Evolutionary conservation across 2,888 invertebrate species (phyloP), one percentile per base, ranked within the genome.

Genomic region (Cephalotes varians): DNA sequence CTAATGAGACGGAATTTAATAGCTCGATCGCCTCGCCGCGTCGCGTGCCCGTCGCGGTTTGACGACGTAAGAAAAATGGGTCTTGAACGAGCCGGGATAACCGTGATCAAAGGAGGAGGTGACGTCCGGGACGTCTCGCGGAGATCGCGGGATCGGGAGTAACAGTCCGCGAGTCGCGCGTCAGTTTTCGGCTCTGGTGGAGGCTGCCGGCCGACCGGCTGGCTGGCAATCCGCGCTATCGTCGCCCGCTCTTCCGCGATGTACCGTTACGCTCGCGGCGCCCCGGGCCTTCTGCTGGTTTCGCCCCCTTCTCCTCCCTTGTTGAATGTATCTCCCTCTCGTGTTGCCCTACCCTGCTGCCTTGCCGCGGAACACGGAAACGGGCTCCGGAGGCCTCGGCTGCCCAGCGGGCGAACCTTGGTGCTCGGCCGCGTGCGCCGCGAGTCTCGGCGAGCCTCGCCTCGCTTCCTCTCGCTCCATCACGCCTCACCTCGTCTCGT

Each of bases 1-100:
- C 91, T 90, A 91, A 93, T 93, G 93, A 93, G 92, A 80, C 81
- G 88, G 90, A 91, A 92, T 93, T 93, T 92, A 92, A 93, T 91
- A 88, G 90, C 79, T 51, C 69, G 44, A 60, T 73, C 81, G 77
- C 44, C 31, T 44, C 31, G 74, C 10, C 40, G 31, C 31, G 77
- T 69, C 74, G 77, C 72, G 74, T 64, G 73, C 69, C n/a, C 76
- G 34, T 12, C 51, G 64, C 12, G 28, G 40, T 12, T 40, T 40
- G 12, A 40, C 21, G 15, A 12, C 34, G 47, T 12, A 12, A 31
- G 47, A 25, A 37, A 7, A 67, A 18, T 37, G 37, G 37, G 15
- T 15, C 3, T 47, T 18, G 18, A 18, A 34, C 37, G 28, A 56
- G 4, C 10, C 18, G 21, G 18, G 15, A 9, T 21, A 25, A 7